Conservation (phyloP, 2,888 invertebrate species). For the Drosophila mimetica region DNA sequence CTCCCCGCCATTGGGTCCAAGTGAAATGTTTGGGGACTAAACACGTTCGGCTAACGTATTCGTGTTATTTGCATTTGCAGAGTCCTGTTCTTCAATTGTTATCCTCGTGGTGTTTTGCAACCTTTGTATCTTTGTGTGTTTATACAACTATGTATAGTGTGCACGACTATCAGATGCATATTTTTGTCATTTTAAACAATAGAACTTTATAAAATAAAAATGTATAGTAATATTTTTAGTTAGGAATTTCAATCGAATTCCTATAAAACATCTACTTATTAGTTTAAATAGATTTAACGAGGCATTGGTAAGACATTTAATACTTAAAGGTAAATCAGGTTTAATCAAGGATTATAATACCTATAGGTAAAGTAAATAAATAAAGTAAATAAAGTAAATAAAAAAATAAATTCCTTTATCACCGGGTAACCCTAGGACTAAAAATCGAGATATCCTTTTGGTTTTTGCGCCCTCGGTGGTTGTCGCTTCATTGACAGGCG, state of each 20-base stretch:
- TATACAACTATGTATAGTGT: background rate
- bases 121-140: background rate
- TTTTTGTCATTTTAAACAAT: background rate
- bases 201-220: background rate
- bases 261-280: no score
- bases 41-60: constrained; percentile 56
- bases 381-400: no score
- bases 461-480: constrained; percentile 14
- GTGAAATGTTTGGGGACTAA: constrained; percentile 36
- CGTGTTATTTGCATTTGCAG: constrained; percentile 58
- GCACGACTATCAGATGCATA: background rate
- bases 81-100: constrained; percentile 51
- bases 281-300: no score
- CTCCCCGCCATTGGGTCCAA: constrained; percentile 7
- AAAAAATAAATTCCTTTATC: constrained; percentile 15
- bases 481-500: constrained; percentile 59
- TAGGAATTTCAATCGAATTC: no score
- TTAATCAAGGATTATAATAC: no score
- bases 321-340: no score
- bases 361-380: background rate
- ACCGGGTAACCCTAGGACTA: constrained; percentile 13
- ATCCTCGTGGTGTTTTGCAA: constrained; percentile 40
- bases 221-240: background rate
- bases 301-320: no score
- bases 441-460: background rate